phyloP scores from a whole-genome alignment of 1,140 invertebrate genomes.

The Phymastichus coffea region DNA sequence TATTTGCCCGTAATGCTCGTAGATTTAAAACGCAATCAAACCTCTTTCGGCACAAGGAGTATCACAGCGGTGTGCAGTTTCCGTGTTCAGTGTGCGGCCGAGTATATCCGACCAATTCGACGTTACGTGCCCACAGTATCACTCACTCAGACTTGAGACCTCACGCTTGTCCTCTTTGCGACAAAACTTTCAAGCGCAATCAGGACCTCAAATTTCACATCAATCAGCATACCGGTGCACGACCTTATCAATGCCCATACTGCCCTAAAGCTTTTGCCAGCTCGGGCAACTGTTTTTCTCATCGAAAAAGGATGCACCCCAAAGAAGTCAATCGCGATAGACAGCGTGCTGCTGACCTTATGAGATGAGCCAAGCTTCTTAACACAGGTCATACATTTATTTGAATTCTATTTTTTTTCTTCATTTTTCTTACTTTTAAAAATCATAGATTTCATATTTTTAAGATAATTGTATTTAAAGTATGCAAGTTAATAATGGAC shows the following conservation, averaged over 20 bases:
- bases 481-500: no score
- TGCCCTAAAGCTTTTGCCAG: constrained; percentile 79
- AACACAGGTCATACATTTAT: no score
- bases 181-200: constrained; percentile 75
- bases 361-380: constrained; percentile 51
- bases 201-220: constrained; percentile 78
- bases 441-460: no score
- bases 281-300: constrained; percentile 76
- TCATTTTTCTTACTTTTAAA: no score
- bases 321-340: constrained; percentile 56
- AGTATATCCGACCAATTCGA: constrained; percentile 71
- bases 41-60: constrained; percentile 66
- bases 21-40: constrained; percentile 72
- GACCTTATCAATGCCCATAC: constrained; percentile 79
- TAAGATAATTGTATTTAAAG: no score
- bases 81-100: constrained; percentile 68
- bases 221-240: constrained; percentile 78
- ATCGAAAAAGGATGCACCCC: constrained; percentile 73
- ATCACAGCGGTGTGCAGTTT: constrained; percentile 65
- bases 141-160: constrained; percentile 71
- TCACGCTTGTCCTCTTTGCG: constrained; percentile 69
- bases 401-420: no score
- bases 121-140: constrained; percentile 69
- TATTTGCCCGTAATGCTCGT: no score
- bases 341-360: constrained; percentile 55